Conservation (phyloP, 2,113 vertebrate species). For the Polyodon spathula region DNA sequence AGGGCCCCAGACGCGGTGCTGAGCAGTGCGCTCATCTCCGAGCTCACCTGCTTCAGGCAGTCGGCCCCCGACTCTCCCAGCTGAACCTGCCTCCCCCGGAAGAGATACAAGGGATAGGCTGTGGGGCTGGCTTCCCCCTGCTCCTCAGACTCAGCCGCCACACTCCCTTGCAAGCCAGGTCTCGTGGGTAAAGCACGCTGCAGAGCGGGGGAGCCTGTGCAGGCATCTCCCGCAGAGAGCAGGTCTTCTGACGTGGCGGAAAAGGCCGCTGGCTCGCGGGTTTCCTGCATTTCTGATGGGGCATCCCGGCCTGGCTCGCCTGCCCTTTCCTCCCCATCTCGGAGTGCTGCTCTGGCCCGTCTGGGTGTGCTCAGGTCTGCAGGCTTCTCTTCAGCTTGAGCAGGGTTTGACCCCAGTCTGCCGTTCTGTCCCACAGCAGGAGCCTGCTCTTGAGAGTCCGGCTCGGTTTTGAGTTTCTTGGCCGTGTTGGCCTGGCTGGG, state of each 20-base stretch:
- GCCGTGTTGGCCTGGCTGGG: conserved; percentile 2
- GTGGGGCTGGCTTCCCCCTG: neutral
- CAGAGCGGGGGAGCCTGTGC: neutral
- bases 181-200: no score
- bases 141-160: neutral
- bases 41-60: neutral
- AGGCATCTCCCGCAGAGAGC: neutral
- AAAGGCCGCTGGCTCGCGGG: no score
- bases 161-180: neutral
- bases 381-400: conserved; percentile 48
- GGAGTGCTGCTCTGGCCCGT: conserved; percentile 50
- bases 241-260: neutral
- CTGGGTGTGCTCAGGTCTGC: conserved; percentile 60
- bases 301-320: conserved; percentile 31
- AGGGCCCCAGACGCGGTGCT: neutral
- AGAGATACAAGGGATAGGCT: neutral
- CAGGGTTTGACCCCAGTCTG: conserved; percentile 10
- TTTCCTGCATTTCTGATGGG: no score
- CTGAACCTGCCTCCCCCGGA: neutral
- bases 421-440: conserved; percentile 16
- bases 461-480: conserved; percentile 17
- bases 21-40: neutral
- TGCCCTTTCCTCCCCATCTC: conserved; percentile 39
- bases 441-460: neutral
- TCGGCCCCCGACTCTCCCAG: neutral